These are phyloP conservation scores for Turritopsis dohrnii DNA, from an alignment of 30 jellyfish, hydroid and myxozoan species.

Conservation along the genomic window DNA sequence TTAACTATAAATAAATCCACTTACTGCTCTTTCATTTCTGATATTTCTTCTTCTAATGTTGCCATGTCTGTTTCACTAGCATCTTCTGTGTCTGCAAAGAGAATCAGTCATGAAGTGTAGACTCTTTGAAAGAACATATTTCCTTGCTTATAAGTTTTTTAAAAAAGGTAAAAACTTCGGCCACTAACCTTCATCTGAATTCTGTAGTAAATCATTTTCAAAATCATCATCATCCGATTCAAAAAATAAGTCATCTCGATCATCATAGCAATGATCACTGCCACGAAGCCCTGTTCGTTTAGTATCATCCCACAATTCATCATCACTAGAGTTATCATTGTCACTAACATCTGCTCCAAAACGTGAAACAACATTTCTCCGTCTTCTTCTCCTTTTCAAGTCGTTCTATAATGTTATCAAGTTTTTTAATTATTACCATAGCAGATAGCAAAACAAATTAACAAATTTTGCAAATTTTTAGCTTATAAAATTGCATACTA, in stretches of 20 bases:
- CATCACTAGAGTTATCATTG: constrained; percentile 22
- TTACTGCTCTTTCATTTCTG: constrained; percentile 88
- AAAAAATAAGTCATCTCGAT: constrained; percentile 74
- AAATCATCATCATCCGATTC: constrained; percentile 81
- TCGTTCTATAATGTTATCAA: not conserved
- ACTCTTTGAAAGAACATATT: not conserved
- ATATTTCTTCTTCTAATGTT: constrained; percentile 92
- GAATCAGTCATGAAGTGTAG: not conserved
- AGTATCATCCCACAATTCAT: constrained; percentile 31
- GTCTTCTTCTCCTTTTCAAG: constrained; percentile 11
- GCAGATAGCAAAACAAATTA: not conserved
- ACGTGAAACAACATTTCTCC: not conserved
- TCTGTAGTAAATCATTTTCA: constrained; percentile 54
- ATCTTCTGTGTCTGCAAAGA: constrained; percentile 82
- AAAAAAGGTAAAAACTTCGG: too few relatives aligned
- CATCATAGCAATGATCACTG: constrained; percentile 72
- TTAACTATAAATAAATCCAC: too few relatives aligned
- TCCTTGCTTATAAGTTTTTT: not conserved
- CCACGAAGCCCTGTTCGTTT: constrained; percentile 31
- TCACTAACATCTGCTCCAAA: constrained; percentile 23
- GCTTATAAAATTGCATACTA: too few relatives aligned
- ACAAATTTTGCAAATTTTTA: too few relatives aligned
- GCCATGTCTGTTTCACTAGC: constrained; percentile 99
- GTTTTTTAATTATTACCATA: not conserved
- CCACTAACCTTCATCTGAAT: constrained; percentile 94